Percentiles rank a stretch among this genome's conserved stretches.
phyloP scores from a whole-genome alignment of 2,888 invertebrate genomes.

The Buathra laborator region DNA sequence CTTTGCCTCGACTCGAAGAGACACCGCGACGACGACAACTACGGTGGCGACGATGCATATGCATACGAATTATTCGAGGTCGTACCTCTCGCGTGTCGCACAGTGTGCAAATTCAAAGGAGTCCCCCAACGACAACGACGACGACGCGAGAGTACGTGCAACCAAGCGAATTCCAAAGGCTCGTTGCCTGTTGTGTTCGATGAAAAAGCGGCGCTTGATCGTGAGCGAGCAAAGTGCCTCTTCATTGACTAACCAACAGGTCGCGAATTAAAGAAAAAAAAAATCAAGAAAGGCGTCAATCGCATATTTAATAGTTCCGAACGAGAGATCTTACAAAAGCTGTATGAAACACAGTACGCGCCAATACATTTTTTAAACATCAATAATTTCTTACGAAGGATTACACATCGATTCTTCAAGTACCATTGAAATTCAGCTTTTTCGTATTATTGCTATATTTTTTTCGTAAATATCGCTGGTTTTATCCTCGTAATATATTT shows the following conservation, averaged over 20 bases:
- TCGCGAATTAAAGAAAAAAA: slow-evolving; percentile 34
- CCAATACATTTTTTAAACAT: too few relatives aligned
- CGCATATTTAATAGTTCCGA: not conserved
- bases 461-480: too few relatives aligned
- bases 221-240: slow-evolving; percentile 56
- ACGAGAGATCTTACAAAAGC: slow-evolving; percentile 4
- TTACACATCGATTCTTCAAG: too few relatives aligned
- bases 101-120: slow-evolving; percentile 57
- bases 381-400: too few relatives aligned
- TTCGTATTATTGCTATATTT: too few relatives aligned
- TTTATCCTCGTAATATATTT: too few relatives aligned
- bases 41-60: slow-evolving; percentile 54
- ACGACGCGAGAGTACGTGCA: slow-evolving; percentile 29
- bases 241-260: slow-evolving; percentile 57
- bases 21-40: slow-evolving; percentile 24
- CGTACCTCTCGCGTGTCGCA: slow-evolving; percentile 57
- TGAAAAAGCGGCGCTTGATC: slow-evolving; percentile 38
- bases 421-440: too few relatives aligned
- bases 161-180: slow-evolving; percentile 59
- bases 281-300: slow-evolving; percentile 3
- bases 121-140: slow-evolving; percentile 33
- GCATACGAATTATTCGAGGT: slow-evolving; percentile 65
- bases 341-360: too few relatives aligned
- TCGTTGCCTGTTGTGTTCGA: slow-evolving; percentile 44
- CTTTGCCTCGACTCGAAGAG: slow-evolving; percentile 38